Base-by-base conservation (phyloP, 2,797 vertebrate genomes). In the Neomorphus geoffroyi region DNA sequence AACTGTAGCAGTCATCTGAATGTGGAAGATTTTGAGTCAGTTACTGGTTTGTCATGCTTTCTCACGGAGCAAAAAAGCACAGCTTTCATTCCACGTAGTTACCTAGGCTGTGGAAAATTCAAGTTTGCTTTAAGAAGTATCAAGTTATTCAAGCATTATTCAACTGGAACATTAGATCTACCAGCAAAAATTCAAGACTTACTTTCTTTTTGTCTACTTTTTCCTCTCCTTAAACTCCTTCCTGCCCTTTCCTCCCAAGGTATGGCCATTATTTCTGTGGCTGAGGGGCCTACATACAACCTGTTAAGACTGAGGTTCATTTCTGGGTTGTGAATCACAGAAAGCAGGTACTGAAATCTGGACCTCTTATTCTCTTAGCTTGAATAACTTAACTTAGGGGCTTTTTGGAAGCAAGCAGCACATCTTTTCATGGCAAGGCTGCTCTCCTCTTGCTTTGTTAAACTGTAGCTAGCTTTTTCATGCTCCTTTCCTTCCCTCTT, bases 331-430 rank as follows among this genome's bases (percentile, higher is more conserved):
- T 50, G 65, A 80, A 57, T 80, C 2, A 15, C 79, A 74, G 65
- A 71, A 80, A 92, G 45, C n/a, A 57, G 75, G n/a, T 33, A 35
- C 80, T 90, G 69, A 91, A 91, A 86, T 54, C 61, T 71, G 90
- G 32, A 58, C 72, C 21, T 54, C 45, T 88, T 32, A 26, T 88
- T 91, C 75, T 88, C 32, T 80, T 67, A 53, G 64, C 69, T 48
- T 87, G 93, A 91, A 91, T 85, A 88, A 82, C 53, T 88, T 85
- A 88, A 82, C 53, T 88, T 72, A 10, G 11, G 41, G 37, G n/a
- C 9, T 70, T 77, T 95, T 91, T 79, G 74, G 64, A 75, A 82
- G 75, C 3, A 2, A 53, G 64, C 37, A 94, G 74, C 67, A 30
- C 28, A 82, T 90, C 54, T 73, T 85, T 89, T 91, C 87, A 80